Conservation (phyloP, 1,140 invertebrate species). For the Apis laboriosa region DNA sequence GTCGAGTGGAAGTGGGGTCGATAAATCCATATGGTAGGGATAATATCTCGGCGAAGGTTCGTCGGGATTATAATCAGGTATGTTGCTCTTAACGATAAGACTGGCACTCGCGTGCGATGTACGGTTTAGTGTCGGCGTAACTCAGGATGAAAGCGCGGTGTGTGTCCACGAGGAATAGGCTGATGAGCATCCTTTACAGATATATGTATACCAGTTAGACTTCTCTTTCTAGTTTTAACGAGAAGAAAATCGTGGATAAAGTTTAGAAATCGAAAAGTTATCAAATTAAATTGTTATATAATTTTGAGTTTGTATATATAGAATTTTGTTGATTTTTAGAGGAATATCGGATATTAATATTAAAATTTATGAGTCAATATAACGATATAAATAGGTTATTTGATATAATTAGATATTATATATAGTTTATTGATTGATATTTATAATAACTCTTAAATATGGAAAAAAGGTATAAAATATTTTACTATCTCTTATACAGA, state of each 20-base stretch:
- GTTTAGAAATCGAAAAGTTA: neutral
- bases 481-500: too few species aligned
- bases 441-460: too few species aligned
- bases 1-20: slow-evolving; percentile 55
- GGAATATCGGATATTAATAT: too few species aligned
- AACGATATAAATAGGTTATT: too few species aligned
- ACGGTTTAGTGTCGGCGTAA: slow-evolving; percentile 60
- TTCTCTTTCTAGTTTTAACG: slow-evolving; percentile 1
- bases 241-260: neutral
- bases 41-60: slow-evolving; percentile 55
- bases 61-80: slow-evolving; percentile 60
- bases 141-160: slow-evolving; percentile 58
- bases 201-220: neutral
- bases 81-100: slow-evolving; percentile 63
- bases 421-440: too few species aligned
- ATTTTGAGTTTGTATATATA: too few species aligned
- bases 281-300: too few species aligned
- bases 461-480: too few species aligned
- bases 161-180: slow-evolving; percentile 49
- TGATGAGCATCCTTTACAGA: slow-evolving; percentile 26
- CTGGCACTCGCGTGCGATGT: slow-evolving; percentile 58
- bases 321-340: too few species aligned
- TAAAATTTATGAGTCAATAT: too few species aligned
- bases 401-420: too few species aligned
- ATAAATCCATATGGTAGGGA: slow-evolving; percentile 53